Evolutionary conservation across 2,797 vertebrate species (phyloP), one percentile per base, ranked within the genome.

Genomic region (Tangara arthus): DNA sequence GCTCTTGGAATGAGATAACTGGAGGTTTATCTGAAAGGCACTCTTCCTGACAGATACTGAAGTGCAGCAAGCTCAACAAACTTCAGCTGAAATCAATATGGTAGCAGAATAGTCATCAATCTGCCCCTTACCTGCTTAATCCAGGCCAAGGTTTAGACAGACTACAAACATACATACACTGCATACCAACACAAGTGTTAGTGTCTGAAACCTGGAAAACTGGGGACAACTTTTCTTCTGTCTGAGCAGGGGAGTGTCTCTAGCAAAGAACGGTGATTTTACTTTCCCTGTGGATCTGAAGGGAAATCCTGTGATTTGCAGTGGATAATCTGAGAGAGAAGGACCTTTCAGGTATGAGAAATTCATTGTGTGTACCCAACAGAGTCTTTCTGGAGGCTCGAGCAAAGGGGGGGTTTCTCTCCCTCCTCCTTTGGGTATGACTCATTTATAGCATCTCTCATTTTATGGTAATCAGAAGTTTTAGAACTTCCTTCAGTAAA

Each of bases 51-150:
- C 30, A 30, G 34, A 65, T 37, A 60, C 57, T 70, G 50, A 85
- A 82, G 47, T 55, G 72, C 69, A 85, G 24, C 42, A 87, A 82
- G 37, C 61, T 82, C 71, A 75, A 80, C 60, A 76, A 77, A 75
- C 60, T 80, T 87, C 68, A 73, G 12, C 34, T 93, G 69, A 92
- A 95, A 93, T 94, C 89, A 87, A 91, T 95, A 75, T 35, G 49
- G 52, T 11, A 73, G 60, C 57, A 87, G 61, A 47, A 64, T 21
- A 82, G 64, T 81, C 64, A 87, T 93, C 89, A 95, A 82, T 93
- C 83, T 89, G 30, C 35, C 78, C 46, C 28, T 73, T 79, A 28
- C 56, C 87, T 91, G 18, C 73, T 85, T 95, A 92, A 94, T 92
- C 81, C 47, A 44, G 53, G 42, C n/a, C 69, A 80, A 57, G 84